Percentiles rank a stretch among this genome's conserved stretches.
Conservation (phyloP, 2,797 vertebrate species). For the Myoxocephalus aenaeus region DNA sequence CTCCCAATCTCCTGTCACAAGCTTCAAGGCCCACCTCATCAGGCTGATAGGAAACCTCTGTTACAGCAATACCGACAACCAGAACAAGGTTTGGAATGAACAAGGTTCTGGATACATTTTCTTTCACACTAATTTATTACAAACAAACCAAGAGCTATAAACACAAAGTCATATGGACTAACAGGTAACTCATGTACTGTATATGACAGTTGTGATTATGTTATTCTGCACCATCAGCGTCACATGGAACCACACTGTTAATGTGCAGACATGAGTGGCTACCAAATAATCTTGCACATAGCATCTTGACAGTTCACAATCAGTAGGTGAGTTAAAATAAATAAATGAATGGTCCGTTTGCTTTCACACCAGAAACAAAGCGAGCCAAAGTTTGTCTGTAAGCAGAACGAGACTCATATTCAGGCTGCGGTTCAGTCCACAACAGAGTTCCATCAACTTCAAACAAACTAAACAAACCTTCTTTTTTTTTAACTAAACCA, state of each 20-base stretch:
- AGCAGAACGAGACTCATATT: not conserved
- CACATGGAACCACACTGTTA: not conserved
- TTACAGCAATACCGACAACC: conserved; percentile 88
- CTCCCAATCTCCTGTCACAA: conserved; percentile 81
- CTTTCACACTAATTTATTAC: not conserved
- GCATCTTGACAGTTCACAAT: not conserved
- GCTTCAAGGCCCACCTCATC: conserved; percentile 96
- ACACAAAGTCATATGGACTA: not conserved
- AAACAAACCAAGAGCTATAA: not conserved
- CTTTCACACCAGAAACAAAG: not conserved
- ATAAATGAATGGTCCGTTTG: not conserved
- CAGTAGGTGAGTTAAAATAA: not conserved
- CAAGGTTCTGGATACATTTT: not conserved
- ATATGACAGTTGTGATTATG: not conserved
- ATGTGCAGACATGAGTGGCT: too few species aligned
- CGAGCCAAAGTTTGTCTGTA: too few species aligned
- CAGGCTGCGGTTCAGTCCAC: not conserved
- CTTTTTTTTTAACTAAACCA: not conserved
- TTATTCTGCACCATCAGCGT: not conserved
- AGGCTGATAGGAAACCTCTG: conserved; percentile 95
- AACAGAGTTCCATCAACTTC: not conserved
- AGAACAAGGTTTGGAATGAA: conserved; percentile 88
- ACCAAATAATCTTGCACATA: not conserved
- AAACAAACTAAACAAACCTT: not conserved
- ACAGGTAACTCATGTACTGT: not conserved